Evolutionary conservation across 30 jellyfish, hydroid and myxozoan species (phyloP).

Genomic region (Pseudorhiza aurosa): DNA sequence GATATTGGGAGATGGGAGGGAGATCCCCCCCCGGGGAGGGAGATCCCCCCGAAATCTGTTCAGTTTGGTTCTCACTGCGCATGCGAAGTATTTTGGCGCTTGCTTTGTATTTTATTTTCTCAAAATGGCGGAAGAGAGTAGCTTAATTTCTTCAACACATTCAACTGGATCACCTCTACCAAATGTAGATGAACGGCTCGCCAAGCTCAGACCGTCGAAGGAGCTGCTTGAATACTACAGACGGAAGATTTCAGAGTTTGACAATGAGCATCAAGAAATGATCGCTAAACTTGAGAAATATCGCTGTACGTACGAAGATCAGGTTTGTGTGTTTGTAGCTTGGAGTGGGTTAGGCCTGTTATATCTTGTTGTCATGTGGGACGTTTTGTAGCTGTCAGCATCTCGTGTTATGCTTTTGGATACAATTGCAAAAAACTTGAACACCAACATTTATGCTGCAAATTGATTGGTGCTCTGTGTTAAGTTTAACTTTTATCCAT

Average conservation of each 20-base stretch:
- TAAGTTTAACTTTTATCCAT: no score
- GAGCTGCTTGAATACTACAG: constrained; percentile 87
- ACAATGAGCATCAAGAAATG: constrained; percentile 87
- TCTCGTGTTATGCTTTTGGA: no score
- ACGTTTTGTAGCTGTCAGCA: no score
- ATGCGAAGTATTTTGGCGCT: constrained; percentile 45
- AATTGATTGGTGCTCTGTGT: no score
- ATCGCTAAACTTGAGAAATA: constrained; percentile 74
- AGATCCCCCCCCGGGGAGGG: no score
- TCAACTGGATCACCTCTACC: constrained; percentile 74
- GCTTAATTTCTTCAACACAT: background rate
- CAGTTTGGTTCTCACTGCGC: constrained; percentile 4
- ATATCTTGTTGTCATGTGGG: no score
- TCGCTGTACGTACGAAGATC: constrained; percentile 88
- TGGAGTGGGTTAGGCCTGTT: no score
- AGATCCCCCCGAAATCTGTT: no score
- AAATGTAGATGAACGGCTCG: constrained; percentile 82
- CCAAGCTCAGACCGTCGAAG: constrained; percentile 89
- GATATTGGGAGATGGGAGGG: no score
- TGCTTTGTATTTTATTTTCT: background rate
- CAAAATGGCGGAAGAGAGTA: constrained; percentile 67
- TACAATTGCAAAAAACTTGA: no score
- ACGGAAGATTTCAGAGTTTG: constrained; percentile 86
- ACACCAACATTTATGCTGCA: no score
- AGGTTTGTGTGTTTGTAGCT: no score